Evolutionary conservation across 2,113 vertebrate genomes (phyloP).

Genomic region (Chloropsis cyanopogon): DNA sequence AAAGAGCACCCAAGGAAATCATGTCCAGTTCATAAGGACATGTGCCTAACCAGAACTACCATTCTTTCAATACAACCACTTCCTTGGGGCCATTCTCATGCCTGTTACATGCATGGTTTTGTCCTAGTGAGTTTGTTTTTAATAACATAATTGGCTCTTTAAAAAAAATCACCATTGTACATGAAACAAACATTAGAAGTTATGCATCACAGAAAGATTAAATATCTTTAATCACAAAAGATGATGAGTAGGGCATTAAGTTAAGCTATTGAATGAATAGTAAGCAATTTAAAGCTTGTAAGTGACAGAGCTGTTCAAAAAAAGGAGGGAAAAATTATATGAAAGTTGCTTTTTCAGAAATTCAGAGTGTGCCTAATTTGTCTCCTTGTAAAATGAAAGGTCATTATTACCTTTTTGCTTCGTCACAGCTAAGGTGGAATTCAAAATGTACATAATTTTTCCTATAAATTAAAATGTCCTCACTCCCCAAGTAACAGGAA

Average conservation of each 20-base stretch:
- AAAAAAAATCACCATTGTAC: background rate
- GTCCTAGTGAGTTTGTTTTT: background rate
- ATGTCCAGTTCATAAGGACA: background rate
- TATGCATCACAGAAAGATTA: background rate
- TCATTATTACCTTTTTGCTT: background rate
- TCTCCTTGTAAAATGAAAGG: background rate
- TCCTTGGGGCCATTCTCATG: background rate
- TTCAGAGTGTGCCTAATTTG: background rate
- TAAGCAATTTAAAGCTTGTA: background rate
- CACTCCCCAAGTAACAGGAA: background rate
- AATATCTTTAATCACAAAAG: background rate
- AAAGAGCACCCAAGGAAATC: background rate
- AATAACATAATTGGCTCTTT: background rate
- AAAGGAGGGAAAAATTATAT: background rate
- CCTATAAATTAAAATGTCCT: background rate
- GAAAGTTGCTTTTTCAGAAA: background rate
- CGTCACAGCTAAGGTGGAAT: background rate
- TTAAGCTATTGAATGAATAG: background rate
- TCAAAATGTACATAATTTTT: background rate
- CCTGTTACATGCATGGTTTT: background rate
- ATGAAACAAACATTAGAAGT: background rate
- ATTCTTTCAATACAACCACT: background rate
- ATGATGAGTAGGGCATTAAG: background rate
- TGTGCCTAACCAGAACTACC: background rate
- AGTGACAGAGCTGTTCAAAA: background rate